phyloP scores from a whole-genome alignment of 2,797 vertebrate species.

The Pitangus sulphuratus region DNA sequence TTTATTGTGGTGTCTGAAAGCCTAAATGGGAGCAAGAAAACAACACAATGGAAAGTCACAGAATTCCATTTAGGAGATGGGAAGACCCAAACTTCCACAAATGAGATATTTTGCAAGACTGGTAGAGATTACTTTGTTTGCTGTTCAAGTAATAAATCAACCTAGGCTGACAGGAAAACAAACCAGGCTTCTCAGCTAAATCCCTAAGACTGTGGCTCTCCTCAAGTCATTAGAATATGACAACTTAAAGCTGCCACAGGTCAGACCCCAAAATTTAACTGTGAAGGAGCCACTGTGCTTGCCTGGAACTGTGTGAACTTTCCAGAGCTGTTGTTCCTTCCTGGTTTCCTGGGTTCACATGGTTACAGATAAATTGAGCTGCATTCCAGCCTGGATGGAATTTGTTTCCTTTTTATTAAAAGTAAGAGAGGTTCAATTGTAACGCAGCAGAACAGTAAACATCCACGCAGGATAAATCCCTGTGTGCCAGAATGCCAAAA shows the following conservation, averaged over 20 bases:
- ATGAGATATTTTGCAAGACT: not conserved
- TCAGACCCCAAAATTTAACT: not conserved
- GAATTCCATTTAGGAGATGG: not conserved
- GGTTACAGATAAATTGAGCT: conserved; percentile 10
- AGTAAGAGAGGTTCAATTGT: not conserved
- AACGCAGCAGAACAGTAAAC: not conserved
- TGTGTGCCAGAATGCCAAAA: not conserved
- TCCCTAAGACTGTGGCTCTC: not conserved
- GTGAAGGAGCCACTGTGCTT: not conserved
- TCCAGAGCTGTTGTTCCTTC: not conserved
- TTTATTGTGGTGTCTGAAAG: not conserved
- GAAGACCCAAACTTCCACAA: not conserved
- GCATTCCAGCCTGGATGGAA: conserved; percentile 9
- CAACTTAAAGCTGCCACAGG: not conserved
- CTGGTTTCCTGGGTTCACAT: not conserved
- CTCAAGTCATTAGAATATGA: not conserved
- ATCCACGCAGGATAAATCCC: not conserved
- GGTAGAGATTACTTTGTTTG: not conserved
- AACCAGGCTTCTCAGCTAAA: not conserved
- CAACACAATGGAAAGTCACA: not conserved
- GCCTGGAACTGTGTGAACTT: not conserved
- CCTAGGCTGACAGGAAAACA: not conserved
- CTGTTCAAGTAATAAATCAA: not conserved
- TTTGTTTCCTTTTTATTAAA: conserved; percentile 58
- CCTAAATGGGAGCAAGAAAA: not conserved